Percentiles rank a stretch among this genome's conserved stretches.
Evolutionary conservation across 1,140 invertebrate genomes (phyloP).

Genomic region (Luehdorfia chinensis): DNA sequence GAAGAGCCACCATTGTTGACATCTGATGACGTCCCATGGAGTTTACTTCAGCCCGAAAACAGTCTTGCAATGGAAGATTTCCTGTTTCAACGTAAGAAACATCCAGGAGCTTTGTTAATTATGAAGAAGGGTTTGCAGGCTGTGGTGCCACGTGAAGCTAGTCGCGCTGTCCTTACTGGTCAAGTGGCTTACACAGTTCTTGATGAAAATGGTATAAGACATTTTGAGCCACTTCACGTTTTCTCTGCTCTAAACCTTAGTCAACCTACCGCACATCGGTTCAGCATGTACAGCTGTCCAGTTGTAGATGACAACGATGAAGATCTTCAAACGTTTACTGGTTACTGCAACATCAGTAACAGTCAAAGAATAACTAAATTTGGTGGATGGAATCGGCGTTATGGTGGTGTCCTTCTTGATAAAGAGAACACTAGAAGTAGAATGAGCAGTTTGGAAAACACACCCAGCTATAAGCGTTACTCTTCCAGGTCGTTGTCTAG

Average conservation of each 20-base stretch:
- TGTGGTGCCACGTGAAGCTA: constrained; percentile 85
- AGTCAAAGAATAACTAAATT: constrained; percentile 66
- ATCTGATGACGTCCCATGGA: constrained; percentile 82
- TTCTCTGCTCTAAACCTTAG: constrained; percentile 83
- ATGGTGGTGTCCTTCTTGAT: constrained; percentile 59
- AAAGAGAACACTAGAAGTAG: constrained; percentile 61
- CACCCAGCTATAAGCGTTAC: constrained; percentile 69
- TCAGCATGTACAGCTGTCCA: constrained; percentile 82
- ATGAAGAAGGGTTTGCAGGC: constrained; percentile 87
- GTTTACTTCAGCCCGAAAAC: constrained; percentile 81
- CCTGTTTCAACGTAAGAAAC: constrained; percentile 79
- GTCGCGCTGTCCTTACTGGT: constrained; percentile 84
- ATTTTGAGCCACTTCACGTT: constrained; percentile 87
- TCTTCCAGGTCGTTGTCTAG: constrained; percentile 54
- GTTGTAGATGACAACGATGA: constrained; percentile 77
- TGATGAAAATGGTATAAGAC: constrained; percentile 85
- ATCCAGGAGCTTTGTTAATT: constrained; percentile 82
- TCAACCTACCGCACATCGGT: constrained; percentile 80
- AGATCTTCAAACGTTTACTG: constrained; percentile 62
- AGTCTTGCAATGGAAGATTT: constrained; percentile 87
- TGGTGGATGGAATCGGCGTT: constrained; percentile 58
- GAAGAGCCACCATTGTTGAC: constrained; percentile 80
- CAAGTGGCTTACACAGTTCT: constrained; percentile 86
- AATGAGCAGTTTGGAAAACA: constrained; percentile 59
- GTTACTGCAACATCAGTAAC: constrained; percentile 68